phyloP scores from a whole-genome alignment of 2,888 invertebrate species.

The Apotomis capreana region DNA sequence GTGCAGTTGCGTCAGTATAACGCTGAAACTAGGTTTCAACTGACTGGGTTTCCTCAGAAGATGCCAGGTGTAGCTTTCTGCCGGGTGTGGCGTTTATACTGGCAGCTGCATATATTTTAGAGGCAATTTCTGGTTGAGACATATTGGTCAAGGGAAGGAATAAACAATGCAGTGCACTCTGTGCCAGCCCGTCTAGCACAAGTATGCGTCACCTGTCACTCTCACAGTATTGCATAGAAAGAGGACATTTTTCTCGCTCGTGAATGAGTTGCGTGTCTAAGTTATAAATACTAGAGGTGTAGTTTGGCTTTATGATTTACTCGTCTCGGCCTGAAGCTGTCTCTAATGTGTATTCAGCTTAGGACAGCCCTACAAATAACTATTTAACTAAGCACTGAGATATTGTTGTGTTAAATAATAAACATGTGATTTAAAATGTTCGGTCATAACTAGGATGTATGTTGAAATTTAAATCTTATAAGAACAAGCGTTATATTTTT shows the following conservation, averaged over 20 bases:
- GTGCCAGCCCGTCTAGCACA: not conserved
- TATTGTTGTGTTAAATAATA: slow-evolving; percentile 50
- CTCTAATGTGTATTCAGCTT: not conserved
- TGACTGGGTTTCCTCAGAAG: too few species aligned
- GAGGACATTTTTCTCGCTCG: too few species aligned
- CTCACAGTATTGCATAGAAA: too few species aligned
- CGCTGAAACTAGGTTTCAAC: not conserved
- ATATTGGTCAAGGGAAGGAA: not conserved
- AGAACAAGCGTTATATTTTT: slow-evolving; percentile 70
- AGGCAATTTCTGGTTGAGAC: not conserved
- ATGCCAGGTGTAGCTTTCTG: not conserved
- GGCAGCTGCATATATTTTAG: not conserved
- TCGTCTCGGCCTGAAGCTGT: not conserved
- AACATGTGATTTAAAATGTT: slow-evolving; percentile 54
- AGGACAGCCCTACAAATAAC: not conserved
- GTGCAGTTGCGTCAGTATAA: not conserved
- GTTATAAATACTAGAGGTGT: too few species aligned
- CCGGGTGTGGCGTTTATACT: not conserved
- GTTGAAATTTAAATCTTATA: slow-evolving; percentile 68
- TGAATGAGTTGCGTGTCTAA: too few species aligned
- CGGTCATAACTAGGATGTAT: slow-evolving; percentile 55
- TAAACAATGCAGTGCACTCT: not conserved
- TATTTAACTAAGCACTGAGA: slow-evolving; percentile 48
- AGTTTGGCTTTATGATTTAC: not conserved
- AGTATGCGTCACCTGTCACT: too few species aligned